Percentiles rank a stretch among this genome's conserved stretches.
These are phyloP conservation scores for Apostichopus leukothele DNA, from an alignment of 53 echinoderm and acorn worm species.

Conservation along the genomic window DNA sequence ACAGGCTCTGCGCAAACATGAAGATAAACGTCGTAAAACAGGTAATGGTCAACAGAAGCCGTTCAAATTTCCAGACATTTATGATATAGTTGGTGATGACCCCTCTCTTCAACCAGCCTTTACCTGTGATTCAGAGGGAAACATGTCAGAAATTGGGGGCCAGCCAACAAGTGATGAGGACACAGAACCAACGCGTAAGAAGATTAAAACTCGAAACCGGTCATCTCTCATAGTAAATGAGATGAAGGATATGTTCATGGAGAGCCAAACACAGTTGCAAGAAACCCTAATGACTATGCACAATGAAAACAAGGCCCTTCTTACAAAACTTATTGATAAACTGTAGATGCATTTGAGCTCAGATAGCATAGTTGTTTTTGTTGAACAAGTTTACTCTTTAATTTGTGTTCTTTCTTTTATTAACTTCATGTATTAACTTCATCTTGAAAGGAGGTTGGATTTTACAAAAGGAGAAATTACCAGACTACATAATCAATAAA, in stretches of 20 bases:
- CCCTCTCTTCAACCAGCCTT: conserved; percentile 28
- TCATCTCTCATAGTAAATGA: conserved; percentile 21
- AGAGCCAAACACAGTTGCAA: conserved; percentile 6
- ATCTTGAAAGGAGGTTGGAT: no score
- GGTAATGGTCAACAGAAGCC: conserved; percentile 31
- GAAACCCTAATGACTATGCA: neutral
- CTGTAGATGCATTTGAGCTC: neutral
- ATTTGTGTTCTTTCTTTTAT: no score
- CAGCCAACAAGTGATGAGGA: neutral
- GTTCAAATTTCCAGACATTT: conserved; percentile 21
- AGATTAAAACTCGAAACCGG: neutral
- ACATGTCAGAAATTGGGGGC: no score
- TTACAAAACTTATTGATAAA: no score
- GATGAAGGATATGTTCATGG: neutral
- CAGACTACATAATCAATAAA: neutral
- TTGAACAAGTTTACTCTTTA: no score
- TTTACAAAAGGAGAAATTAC: neutral
- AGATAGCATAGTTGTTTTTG: no score
- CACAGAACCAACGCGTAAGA: neutral
- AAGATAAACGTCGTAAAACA: conserved; percentile 4
- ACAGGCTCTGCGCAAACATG: conserved; percentile 7
- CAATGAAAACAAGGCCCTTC: no score
- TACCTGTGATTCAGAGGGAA: neutral
- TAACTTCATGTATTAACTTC: no score
- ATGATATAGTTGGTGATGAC: conserved; percentile 36